phyloP scores from a whole-genome alignment of 2,797 vertebrate species.

The Glyptemys insculpta region DNA sequence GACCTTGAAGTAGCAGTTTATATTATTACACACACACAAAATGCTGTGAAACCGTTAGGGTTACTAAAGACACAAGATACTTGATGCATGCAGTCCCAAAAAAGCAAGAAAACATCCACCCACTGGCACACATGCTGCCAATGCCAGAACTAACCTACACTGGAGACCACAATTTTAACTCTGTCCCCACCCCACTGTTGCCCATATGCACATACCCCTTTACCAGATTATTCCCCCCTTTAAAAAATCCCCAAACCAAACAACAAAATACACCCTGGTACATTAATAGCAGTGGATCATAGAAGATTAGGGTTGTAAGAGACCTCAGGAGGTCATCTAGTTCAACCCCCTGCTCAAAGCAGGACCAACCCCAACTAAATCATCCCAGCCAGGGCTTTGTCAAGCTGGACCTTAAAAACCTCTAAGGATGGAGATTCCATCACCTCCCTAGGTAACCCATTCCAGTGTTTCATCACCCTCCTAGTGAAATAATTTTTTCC shows the following conservation, averaged over 20 bases:
- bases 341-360: no score
- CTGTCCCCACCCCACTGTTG: background rate
- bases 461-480: no score
- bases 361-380: no score
- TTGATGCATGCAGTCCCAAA: background rate
- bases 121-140: background rate
- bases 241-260: background rate
- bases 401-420: no score
- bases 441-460: no score
- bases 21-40: background rate
- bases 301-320: no score
- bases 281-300: accelerated
- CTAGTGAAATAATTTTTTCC: no score
- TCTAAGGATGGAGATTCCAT: no score
- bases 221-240: background rate
- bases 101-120: background rate
- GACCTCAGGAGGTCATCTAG: no score
- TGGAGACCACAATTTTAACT: background rate
- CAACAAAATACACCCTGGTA: background rate
- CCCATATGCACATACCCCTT: background rate
- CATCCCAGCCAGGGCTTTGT: no score
- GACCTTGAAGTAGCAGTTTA: background rate
- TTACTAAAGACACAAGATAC: background rate
- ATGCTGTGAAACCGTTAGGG: background rate
- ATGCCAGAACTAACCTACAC: background rate